Percentiles rank a stretch among this genome's conserved stretches.
Conservation (phyloP, 2,113 vertebrate species). For the Ovibos moschatus region DNA sequence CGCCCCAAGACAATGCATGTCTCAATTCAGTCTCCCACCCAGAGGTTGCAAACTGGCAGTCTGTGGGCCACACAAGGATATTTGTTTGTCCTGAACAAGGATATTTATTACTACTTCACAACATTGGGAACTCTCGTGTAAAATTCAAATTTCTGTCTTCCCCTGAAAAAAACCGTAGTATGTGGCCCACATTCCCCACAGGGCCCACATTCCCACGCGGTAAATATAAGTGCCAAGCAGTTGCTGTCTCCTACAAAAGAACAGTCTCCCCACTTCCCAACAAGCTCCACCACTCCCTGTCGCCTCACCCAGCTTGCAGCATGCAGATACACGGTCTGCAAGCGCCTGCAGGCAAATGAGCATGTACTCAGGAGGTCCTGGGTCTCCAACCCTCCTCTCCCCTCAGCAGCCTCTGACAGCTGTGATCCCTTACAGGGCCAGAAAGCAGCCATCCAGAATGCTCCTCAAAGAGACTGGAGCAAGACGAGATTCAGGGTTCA, state of each 20-base stretch:
- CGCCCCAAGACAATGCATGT: neutral
- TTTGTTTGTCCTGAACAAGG: neutral
- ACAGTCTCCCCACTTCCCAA: neutral
- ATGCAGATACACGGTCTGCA: rapidly evolving
- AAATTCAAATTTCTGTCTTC: neutral
- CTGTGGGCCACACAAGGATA: neutral
- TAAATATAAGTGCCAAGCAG: neutral
- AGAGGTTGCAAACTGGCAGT: neutral
- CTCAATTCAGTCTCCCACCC: neutral
- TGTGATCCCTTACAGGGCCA: neutral
- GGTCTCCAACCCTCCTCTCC: neutral
- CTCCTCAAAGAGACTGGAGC: neutral
- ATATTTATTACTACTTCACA: neutral
- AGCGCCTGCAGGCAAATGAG: neutral
- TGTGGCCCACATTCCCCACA: neutral
- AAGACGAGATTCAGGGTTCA: neutral
- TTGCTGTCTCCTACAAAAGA: no score
- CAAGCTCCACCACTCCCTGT: neutral
- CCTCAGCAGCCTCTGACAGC: neutral
- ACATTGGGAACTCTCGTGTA: neutral
- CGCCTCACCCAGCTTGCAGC: rapidly evolving
- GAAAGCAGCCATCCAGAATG: no score
- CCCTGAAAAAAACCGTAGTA: neutral
- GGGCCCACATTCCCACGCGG: neutral
- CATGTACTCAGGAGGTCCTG: no score